Percentiles rank a stretch among this genome's conserved stretches.
Conservation (phyloP, 2,113 vertebrate species). For the Alethe diademata region DNA sequence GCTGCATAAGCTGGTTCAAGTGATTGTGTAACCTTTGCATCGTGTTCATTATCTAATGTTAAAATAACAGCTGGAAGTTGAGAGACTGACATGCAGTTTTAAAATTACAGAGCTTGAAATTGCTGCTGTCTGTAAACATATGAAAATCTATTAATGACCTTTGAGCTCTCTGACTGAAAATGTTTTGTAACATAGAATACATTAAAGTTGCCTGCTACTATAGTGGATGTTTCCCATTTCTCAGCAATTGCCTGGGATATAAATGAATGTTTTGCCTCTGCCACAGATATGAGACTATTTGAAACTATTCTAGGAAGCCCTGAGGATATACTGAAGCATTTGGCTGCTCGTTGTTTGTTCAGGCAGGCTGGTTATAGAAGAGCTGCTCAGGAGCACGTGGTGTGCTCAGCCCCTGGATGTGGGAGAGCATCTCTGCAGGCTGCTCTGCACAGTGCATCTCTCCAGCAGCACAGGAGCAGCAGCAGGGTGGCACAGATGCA, state of each 20-base stretch:
- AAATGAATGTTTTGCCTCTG: neutral
- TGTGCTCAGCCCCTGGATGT: neutral
- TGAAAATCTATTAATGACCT: slow-evolving; percentile 59
- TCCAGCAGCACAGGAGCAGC: neutral
- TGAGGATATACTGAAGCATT: slow-evolving; percentile 8
- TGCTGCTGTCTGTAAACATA: slow-evolving; percentile 62
- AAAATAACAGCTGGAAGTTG: slow-evolving; percentile 57
- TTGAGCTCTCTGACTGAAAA: slow-evolving; percentile 41
- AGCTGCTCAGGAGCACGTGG: neutral
- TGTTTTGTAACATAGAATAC: slow-evolving; percentile 23
- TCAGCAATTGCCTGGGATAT: neutral
- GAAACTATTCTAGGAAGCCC: slow-evolving; percentile 5
- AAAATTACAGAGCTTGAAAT: slow-evolving; percentile 61
- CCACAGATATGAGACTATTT: neutral
- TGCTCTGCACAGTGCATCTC: neutral
- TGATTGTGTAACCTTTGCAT: slow-evolving; percentile 55
- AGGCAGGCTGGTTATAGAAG: neutral
- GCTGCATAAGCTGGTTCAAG: slow-evolving; percentile 38
- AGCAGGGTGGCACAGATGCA: neutral
- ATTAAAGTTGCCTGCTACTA: slow-evolving; percentile 2
- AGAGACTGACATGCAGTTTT: slow-evolving; percentile 41
- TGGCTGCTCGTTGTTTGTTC: slow-evolving; percentile 1
- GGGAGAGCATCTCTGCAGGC: neutral
- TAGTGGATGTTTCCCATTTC: neutral
- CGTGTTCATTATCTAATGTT: slow-evolving; percentile 59